Evolutionary conservation across 2,888 invertebrate genomes (phyloP).

Genomic region (Syrphus vitripennis): DNA sequence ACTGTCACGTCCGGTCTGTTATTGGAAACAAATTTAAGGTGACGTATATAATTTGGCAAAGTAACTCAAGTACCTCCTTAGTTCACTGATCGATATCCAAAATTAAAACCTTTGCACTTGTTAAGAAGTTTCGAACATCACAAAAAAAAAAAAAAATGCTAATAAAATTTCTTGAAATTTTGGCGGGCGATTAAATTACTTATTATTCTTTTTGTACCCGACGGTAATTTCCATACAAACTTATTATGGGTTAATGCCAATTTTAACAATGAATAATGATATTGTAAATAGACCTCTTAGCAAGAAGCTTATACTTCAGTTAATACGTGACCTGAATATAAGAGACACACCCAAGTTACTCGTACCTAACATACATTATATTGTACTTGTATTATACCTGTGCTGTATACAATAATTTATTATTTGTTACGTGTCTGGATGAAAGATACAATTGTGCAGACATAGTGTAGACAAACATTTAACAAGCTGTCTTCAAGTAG

Average conservation of each 20-base stretch:
- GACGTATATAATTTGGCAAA: no score
- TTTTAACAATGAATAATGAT: conserved; percentile 21
- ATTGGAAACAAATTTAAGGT: no score
- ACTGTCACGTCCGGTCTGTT: no score
- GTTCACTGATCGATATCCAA: neutral
- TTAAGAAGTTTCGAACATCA: no score
- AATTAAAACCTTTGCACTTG: no score
- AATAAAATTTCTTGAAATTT: neutral
- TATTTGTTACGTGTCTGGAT: neutral
- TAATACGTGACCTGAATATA: conserved; percentile 15
- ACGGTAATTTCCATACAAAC: no score
- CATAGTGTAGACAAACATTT: conserved; percentile 12
- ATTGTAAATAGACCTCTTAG: conserved; percentile 9
- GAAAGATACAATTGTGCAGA: conserved; percentile 14
- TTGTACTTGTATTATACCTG: no score
- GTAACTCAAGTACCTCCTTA: no score
- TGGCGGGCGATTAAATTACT: neutral
- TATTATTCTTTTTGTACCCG: neutral
- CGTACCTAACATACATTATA: neutral
- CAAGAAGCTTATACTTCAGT: neutral
- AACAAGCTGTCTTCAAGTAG: conserved; percentile 7
- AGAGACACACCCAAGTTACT: conserved; percentile 9
- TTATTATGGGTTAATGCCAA: conserved; percentile 21
- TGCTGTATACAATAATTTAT: no score
- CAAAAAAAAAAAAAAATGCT: neutral